These are phyloP conservation scores for Brachionus koreanus DNA, from an alignment of 1,140 invertebrate genomes.

Conservation along the genomic window DNA sequence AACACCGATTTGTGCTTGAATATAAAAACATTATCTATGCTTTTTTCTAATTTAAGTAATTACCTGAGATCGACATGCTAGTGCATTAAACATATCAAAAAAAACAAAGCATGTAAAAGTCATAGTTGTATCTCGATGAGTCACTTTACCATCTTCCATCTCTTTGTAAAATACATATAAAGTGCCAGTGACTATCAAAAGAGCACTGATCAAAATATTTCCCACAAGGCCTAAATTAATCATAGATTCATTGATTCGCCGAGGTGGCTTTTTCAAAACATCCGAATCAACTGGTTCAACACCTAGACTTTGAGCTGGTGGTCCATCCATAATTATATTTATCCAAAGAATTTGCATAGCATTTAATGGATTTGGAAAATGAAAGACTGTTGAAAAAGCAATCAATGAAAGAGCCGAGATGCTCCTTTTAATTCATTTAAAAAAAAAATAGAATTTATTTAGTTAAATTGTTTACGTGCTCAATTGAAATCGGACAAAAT, in stretches of 20 bases:
- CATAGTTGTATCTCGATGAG: slow-evolving; percentile 95
- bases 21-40: background rate
- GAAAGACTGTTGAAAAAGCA: slow-evolving; percentile 86
- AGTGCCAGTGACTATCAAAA: slow-evolving; percentile 90
- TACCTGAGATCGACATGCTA: slow-evolving; percentile 89
- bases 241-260: slow-evolving; percentile 77
- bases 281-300: slow-evolving; percentile 96
- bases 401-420: slow-evolving; percentile 94
- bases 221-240: slow-evolving; percentile 80
- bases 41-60: slow-evolving; percentile 45
- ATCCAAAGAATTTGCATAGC: slow-evolving; percentile 99
- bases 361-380: slow-evolving; percentile 89
- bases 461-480: slow-evolving; percentile 68
- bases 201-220: slow-evolving; percentile 85
- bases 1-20: slow-evolving; percentile 62
- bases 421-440: slow-evolving; percentile 62
- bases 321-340: slow-evolving; percentile 97
- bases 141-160: slow-evolving; percentile 78
- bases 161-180: slow-evolving; percentile 94
- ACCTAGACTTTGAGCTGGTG: slow-evolving; percentile 81
- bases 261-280: slow-evolving; percentile 64
- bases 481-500: slow-evolving; percentile 97
- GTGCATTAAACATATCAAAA: slow-evolving; percentile 99
- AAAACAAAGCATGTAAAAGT: slow-evolving; percentile 99
- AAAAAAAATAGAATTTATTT: background rate